phyloP scores from a whole-genome alignment of 2,888 invertebrate genomes.

The Gerris lacustris region DNA sequence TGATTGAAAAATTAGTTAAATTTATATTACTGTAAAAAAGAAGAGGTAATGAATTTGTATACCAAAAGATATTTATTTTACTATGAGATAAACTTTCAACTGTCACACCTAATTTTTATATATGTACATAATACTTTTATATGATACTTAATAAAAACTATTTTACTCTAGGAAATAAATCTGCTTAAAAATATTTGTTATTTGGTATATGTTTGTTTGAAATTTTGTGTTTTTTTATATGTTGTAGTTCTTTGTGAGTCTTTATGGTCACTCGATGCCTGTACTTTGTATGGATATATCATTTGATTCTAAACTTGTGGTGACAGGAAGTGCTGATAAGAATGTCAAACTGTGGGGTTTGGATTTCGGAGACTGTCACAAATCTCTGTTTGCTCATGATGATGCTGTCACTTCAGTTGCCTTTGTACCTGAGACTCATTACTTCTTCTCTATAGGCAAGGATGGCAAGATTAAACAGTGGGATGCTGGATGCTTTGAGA shows the following conservation, averaged over 20 bases:
- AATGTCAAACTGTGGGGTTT: constrained; percentile 97
- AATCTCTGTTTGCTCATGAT: constrained; percentile 89
- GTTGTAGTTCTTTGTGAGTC: constrained; percentile 72
- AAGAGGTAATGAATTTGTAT: too few relatives aligned
- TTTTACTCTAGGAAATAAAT: too few relatives aligned
- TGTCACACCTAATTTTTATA: too few relatives aligned
- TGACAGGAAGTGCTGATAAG: constrained; percentile 89
- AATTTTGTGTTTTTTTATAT: constrained; percentile 5
- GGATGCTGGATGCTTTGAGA: constrained; percentile 86
- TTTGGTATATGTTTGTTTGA: too few relatives aligned
- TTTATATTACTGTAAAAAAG: too few relatives aligned
- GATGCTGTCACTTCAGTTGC: constrained; percentile 81
- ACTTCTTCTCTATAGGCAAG: constrained; percentile 85
- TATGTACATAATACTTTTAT: too few relatives aligned
- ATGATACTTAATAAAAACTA: too few relatives aligned
- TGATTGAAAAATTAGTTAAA: too few relatives aligned
- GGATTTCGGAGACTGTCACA: constrained; percentile 97
- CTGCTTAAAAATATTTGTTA: too few relatives aligned
- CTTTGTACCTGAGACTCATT: constrained; percentile 83
- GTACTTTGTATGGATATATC: constrained; percentile 88
- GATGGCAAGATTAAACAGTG: constrained; percentile 93
- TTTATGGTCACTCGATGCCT: constrained; percentile 94
- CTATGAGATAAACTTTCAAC: too few relatives aligned
- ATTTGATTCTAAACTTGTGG: constrained; percentile 71
- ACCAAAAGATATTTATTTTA: too few relatives aligned